Evolutionary conservation across 2,113 vertebrate species (phyloP).

Genomic region (Tamias sibiricus): DNA sequence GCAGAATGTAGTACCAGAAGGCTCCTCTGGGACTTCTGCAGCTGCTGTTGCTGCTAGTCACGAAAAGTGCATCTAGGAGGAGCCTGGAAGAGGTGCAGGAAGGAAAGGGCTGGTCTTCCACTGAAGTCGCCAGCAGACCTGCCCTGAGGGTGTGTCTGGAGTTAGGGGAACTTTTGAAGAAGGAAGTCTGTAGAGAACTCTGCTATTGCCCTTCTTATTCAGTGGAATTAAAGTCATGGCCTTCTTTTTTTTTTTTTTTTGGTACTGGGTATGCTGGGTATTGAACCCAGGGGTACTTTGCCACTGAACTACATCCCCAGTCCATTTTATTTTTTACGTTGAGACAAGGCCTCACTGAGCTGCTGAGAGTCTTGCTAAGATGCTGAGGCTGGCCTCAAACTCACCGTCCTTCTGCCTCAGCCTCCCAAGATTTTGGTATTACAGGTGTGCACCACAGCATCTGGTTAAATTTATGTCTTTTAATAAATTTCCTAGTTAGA

Average conservation of each 20-base stretch:
- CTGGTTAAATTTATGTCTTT: neutral
- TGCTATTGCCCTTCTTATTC: neutral
- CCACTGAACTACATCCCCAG: too few species aligned
- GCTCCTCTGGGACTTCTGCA: neutral
- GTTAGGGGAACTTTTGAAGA: slow-evolving; percentile 44
- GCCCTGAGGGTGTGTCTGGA: slow-evolving; percentile 62
- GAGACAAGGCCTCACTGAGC: too few species aligned
- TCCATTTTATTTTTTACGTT: too few species aligned
- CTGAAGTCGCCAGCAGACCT: slow-evolving; percentile 56
- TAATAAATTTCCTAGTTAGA: neutral
- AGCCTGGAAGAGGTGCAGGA: slow-evolving; percentile 75
- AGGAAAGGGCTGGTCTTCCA: slow-evolving; percentile 82
- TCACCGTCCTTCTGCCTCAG: too few species aligned
- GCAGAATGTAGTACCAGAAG: neutral
- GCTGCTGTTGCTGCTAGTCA: neutral
- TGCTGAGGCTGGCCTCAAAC: too few species aligned
- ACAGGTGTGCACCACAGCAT: too few species aligned
- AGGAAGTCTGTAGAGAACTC: neutral
- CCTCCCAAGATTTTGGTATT: too few species aligned
- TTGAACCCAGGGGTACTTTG: too few species aligned
- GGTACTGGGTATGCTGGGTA: too few species aligned
- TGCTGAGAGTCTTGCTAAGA: too few species aligned
- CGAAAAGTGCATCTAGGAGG: slow-evolving; percentile 49
- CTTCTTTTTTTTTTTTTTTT: neutral
- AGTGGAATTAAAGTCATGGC: neutral